phyloP scores from a whole-genome alignment of 2,888 invertebrate species.

The Deladenus siricidicola region DNA sequence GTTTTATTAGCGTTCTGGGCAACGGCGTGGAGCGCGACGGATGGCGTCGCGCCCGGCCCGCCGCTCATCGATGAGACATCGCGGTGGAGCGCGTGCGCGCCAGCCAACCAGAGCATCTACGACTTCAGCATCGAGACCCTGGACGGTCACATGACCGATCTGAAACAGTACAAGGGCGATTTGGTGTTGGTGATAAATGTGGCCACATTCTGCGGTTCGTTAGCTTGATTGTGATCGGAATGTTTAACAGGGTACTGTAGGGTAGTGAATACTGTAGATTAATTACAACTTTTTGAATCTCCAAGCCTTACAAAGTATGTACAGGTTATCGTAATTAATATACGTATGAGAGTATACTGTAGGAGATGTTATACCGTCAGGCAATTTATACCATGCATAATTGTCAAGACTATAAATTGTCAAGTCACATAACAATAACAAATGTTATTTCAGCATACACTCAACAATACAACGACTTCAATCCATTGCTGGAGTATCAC shows the following conservation, averaged over 20 bases:
- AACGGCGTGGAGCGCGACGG: too few relatives aligned
- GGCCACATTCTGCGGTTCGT: conserved; percentile 51
- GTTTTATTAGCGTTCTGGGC: too few relatives aligned
- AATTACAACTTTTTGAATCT: neutral
- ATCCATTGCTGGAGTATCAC: conserved; percentile 49
- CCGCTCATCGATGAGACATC: conserved; percentile 50
- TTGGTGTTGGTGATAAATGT: conserved; percentile 50
- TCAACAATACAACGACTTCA: conserved; percentile 53
- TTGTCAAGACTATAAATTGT: neutral
- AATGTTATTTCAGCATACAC: conserved; percentile 46
- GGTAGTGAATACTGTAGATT: neutral
- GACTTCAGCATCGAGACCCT: conserved; percentile 51
- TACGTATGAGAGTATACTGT: too few relatives aligned
- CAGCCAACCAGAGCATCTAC: conserved; percentile 47
- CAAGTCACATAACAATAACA: neutral
- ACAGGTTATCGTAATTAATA: too few relatives aligned
- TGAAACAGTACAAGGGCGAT: conserved; percentile 49
- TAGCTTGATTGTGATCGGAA: too few relatives aligned
- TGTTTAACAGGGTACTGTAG: too few relatives aligned
- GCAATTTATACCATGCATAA: neutral
- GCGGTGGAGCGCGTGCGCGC: conserved; percentile 46
- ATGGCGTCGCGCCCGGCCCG: too few relatives aligned
- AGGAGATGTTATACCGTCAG: too few relatives aligned
- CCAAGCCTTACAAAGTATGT: too few relatives aligned
- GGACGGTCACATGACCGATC: conserved; percentile 49